These are phyloP conservation scores for Tauraco erythrolophus DNA, from an alignment of 2,113 vertebrate species.

Conservation along the genomic window DNA sequence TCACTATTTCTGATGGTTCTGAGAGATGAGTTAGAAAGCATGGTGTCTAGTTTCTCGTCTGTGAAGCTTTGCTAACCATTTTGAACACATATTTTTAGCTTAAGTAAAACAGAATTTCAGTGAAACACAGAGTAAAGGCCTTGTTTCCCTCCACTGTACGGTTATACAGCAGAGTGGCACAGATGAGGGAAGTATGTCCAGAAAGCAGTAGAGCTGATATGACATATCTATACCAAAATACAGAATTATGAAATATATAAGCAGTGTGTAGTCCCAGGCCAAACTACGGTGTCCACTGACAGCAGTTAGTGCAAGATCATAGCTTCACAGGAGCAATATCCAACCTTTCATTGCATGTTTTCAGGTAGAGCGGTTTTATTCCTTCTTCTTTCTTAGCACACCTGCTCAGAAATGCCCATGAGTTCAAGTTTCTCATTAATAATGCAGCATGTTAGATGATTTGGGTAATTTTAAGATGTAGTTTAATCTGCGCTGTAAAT, in stretches of 20 bases:
- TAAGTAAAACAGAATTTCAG: background rate
- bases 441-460: background rate
- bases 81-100: background rate
- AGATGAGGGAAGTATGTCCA: background rate
- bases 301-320: background rate
- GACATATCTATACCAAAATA: background rate
- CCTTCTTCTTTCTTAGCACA: background rate
- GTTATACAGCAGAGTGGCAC: background rate
- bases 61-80: background rate
- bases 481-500: background rate
- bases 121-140: background rate
- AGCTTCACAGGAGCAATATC: background rate
- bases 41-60: background rate
- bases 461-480: background rate
- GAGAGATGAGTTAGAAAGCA: background rate
- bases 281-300: background rate
- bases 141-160: background rate
- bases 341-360: background rate
- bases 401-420: background rate
- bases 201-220: background rate
- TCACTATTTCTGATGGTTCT: background rate
- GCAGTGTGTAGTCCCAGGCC: background rate
- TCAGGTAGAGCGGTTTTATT: background rate
- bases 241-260: background rate
- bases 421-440: background rate